Base-by-base conservation (phyloP, 2,113 vertebrate genomes). In the Epinephelus cyanopodus region DNA sequence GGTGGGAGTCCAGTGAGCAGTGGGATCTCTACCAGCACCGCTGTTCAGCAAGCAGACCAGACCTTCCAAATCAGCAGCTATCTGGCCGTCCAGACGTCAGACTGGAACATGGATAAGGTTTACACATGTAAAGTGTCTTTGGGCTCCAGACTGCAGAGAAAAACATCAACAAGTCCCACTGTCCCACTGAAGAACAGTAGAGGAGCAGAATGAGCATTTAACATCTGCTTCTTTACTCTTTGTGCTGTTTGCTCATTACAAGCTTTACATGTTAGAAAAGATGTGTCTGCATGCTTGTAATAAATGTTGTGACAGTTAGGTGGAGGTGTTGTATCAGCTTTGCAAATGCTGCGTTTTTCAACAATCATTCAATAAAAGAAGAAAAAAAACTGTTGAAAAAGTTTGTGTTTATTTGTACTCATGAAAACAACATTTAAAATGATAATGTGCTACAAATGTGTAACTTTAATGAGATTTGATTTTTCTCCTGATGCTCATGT, bases 1-100 rank as follows among this genome's bases (percentile, higher is more conserved):
- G 79, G 0, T 69, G 92, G 90, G 83, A 87, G 52, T 68, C 60
- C 86, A n/a, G 83, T 92, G 64, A 93, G 67, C 83, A 79, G 58
- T 69, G 93, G 77, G 65, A 81, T 93, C 85, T 88, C 87, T 48
- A 94, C 86, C 84, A 88, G 92, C 85, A 77, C 82, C 45, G 77
- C 83, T 75, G 85, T 86, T 81, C 85, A 84, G 70, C 80, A 86
- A 85, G 17, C 88, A 27, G 92, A 93, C 79, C 87, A 89, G 45
- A 90, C 76, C 61, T 94, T 89, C 85, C 77, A 89, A 27, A 86
- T 93, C 83, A 94, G 92, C 93, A 93, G 92, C 83, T 86, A 82
- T 64, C 81, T 93, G 89, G 33, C 23, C 86, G 62, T 93, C 73
- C 70, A 82, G 80, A 52, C 78, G 12, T 81, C 87, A 27, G 85